A percentile compares a stretch with the other conserved stretches of the same genome.
Evolutionary conservation across 2,797 vertebrate genomes (phyloP).

Genomic region (Apogon hyalosoma): DNA sequence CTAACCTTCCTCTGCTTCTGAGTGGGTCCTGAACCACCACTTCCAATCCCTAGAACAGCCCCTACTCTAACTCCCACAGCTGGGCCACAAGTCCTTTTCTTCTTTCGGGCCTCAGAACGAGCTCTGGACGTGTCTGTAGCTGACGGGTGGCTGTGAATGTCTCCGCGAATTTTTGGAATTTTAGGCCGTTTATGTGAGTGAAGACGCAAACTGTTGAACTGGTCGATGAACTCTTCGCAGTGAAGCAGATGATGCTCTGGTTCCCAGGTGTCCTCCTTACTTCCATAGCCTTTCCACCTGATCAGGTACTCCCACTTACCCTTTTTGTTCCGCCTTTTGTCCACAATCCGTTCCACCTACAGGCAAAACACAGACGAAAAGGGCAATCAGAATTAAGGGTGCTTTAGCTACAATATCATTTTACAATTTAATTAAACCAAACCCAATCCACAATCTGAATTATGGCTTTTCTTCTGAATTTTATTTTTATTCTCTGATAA

Average conservation of each 20-base stretch:
- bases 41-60: constrained; percentile 51
- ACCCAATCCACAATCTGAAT: too few species aligned
- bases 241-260: constrained; percentile 94
- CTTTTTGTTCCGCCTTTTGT: constrained; percentile 97
- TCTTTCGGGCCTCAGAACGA: constrained; percentile 88
- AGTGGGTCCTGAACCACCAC: constrained; percentile 58
- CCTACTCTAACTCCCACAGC: constrained; percentile 67
- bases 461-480: too few species aligned
- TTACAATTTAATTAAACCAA: too few species aligned
- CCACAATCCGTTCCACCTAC: constrained; percentile 97
- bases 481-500: too few species aligned
- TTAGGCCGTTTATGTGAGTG: constrained; percentile 87
- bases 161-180: constrained; percentile 82
- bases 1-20: constrained; percentile 87
- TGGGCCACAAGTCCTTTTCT: constrained; percentile 87
- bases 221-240: constrained; percentile 97
- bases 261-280: constrained; percentile 97
- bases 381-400: not conserved
- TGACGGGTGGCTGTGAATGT: constrained; percentile 70
- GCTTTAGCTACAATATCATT: too few species aligned
- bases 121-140: constrained; percentile 84
- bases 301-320: constrained; percentile 98
- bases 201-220: constrained; percentile 92
- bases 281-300: constrained; percentile 97
- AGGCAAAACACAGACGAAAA: constrained; percentile 27